phyloP scores from a whole-genome alignment of 37 sponge, comb jelly and placozoan species.

The Ianthella basta region DNA sequence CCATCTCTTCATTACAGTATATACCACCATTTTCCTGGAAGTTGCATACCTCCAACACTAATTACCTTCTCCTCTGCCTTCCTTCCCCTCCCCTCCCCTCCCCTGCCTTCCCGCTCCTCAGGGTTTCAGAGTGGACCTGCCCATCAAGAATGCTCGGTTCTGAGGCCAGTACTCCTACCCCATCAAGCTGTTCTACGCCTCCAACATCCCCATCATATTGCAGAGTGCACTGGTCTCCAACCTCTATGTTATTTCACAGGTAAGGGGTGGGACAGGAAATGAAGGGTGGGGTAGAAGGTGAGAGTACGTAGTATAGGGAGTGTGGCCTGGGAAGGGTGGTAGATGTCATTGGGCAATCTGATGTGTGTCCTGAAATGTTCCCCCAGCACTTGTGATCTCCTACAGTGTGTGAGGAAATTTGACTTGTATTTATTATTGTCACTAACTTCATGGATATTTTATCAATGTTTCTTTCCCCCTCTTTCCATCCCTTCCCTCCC shows the following conservation, averaged over 20 bases:
- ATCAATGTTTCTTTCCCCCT: neutral
- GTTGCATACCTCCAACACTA: neutral
- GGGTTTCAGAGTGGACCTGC: constrained; percentile 97
- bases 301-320: too few species aligned
- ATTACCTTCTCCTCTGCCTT: neutral
- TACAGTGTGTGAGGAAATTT: too few species aligned
- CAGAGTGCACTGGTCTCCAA: constrained; percentile 95
- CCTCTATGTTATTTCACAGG: constrained; percentile 94
- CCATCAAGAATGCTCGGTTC: constrained; percentile 93
- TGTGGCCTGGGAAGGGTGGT: too few species aligned
- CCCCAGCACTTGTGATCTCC: too few species aligned
- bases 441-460: too few species aligned
- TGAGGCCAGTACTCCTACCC: constrained; percentile 94
- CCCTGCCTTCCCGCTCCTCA: constrained; percentile 42
- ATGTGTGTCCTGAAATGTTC: too few species aligned
- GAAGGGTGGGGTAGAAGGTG: too few species aligned
- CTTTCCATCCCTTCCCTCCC: too few species aligned
- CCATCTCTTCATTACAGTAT: neutral
- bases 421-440: too few species aligned
- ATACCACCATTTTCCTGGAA: neutral
- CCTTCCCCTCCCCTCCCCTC: constrained; percentile 21
- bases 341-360: too few species aligned
- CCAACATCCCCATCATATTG: constrained; percentile 96
- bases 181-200: constrained; percentile 97
- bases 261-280: too few species aligned